Base-by-base conservation (phyloP, 2,797 vertebrate genomes). In the Arremon aurantiirostris region DNA sequence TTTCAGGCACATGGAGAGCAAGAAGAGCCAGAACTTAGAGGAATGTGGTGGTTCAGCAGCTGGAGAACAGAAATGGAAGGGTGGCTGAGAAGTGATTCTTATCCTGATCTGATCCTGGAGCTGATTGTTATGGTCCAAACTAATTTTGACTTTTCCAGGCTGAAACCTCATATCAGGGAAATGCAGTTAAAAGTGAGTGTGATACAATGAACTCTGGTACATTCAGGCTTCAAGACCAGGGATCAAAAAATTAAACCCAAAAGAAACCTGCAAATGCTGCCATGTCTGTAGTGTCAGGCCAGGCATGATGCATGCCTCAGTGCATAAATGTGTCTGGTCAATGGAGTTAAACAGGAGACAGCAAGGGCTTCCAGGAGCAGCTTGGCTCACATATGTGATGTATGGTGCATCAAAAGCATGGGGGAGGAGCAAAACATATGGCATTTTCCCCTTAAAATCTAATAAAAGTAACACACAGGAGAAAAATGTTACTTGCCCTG, bases 241-340 rank as follows among this genome's bases (percentile, higher is more conserved):
- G 60, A 42, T 32, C 6, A 47, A 47, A 32, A 70, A 61, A 26
- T 3, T 35, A 57, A 83, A 24, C 8, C 15, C 34, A 28, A 28
- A 50, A 32, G 11, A 34, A 44, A 21, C 11, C 28, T 47, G 4
- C 34, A 35, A 27, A 73, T 47, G 22, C 28, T 83, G 53, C 71
- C 39, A 9, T 1, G 14, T 28, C 21, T 0, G 2, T 2, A 26
- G 75, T 19, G 28, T 1, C 39, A 49, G 76, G 37, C 53, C 50
- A 71, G 71, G 20, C 46, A 15, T 0, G 49, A 30, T 8, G 17
- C 5, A 17, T 0, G 20, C 52, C 65, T 56, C 68, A 19, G 17
- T 37, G 41, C 37, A 27, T 2, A 2, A 1, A 8, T 3, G 9
- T 26, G 63, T 20, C 46, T 42, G 14, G 41, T 41, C 34, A 56